A percentile compares a stretch with the other conserved stretches of the same genome.
These are phyloP conservation scores for Drosophila elegans DNA, from an alignment of 1,140 invertebrate species.

Conservation along the genomic window DNA sequence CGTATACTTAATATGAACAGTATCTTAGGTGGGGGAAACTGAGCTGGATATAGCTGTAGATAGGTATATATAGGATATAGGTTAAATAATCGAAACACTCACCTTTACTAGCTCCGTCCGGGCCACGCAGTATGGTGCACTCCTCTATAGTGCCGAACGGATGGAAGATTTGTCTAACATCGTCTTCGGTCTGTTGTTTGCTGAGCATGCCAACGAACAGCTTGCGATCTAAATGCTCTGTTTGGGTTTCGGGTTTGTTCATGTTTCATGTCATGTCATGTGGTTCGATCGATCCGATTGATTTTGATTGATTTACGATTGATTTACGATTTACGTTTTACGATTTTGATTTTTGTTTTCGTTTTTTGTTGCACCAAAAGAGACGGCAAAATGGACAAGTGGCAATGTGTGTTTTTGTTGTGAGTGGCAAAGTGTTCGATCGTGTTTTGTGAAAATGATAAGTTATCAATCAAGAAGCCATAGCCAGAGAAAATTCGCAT, in stretches of 20 bases:
- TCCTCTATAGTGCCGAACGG: constrained; percentile 99
- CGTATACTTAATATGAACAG: constrained; percentile 56
- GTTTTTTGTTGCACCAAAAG: constrained; percentile 61
- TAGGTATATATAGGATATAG: constrained; percentile 23
- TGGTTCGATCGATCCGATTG: constrained; percentile 37
- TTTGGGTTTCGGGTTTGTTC: constrained; percentile 45
- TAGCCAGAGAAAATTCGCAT: constrained; percentile 63
- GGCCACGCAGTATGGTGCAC: constrained; percentile 98
- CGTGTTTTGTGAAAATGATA: constrained; percentile 36
- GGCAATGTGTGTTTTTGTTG: constrained; percentile 56
- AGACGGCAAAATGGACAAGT: constrained; percentile 81
- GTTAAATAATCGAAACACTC: constrained; percentile 83
- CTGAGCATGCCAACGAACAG: constrained; percentile 99
- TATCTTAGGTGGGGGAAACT: constrained; percentile 4
- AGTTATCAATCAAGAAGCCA: constrained; percentile 65
- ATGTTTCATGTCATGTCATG: constrained; percentile 42
- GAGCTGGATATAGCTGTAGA: constrained; percentile 25
- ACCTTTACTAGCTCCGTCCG: constrained; percentile 99
- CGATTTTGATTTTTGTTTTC: constrained; percentile 20
- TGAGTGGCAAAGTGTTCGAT: constrained; percentile 26
- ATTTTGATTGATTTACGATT: constrained; percentile 45
- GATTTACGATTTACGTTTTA: constrained; percentile 31
- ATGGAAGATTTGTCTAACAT: constrained; percentile 98
- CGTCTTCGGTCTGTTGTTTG: constrained; percentile 99
- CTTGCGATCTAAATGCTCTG: constrained; percentile 93